Base-by-base conservation (phyloP, 1,140 invertebrate genomes). In the Pseudomyrmex gracilis region DNA sequence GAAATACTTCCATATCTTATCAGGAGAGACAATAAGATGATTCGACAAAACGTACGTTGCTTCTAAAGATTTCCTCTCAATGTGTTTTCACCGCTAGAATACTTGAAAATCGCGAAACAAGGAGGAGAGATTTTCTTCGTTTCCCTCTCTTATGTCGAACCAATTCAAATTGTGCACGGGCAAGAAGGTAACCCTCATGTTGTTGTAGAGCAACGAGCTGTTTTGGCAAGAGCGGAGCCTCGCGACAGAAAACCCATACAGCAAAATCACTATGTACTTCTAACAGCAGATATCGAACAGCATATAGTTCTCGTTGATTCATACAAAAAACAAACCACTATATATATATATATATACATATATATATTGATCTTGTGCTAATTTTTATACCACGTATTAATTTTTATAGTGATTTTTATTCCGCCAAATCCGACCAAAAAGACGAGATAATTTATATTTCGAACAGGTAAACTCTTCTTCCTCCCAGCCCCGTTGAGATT, bases 401-500 rank as follows among this genome's bases (percentile, higher is more conserved):
- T 87, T 87, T 84, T 87, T 67, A 73, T 84, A 87, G 34, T 43
- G 2, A 78, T 9, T 87, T 84, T 73, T 77, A 63, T 61, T 70
- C 60, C 47, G 58, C 57, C 64, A 68, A 64, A 58, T 67, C 47
- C 47, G 43, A 51, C 1, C n/a, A 53, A 55, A n/a, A 57, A 53
- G 49, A 7, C 24, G 34, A 34, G 7, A 66, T 45, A 55, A 78
- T 70, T 71, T 47, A 43, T 70, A 67, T 70, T 17, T 47, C 15
- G 61, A 20, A 43, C 24, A 64, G 12, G 15, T 34, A 70, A 80
- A 71, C 47, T 47, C 70, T 15, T 55, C 49, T 22, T 68, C 53
- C 20, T 20, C 49, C 17, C 34, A 55, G 53, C 55, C 74, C 57
- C 24, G 22, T 76, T 77, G 53, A 76, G 45, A 66, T 64, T 63